Percentiles rank a stretch among this genome's conserved stretches.
These are phyloP conservation scores for Cossypha caffra DNA, from an alignment of 2,797 vertebrate genomes.

Conservation along the genomic window DNA sequence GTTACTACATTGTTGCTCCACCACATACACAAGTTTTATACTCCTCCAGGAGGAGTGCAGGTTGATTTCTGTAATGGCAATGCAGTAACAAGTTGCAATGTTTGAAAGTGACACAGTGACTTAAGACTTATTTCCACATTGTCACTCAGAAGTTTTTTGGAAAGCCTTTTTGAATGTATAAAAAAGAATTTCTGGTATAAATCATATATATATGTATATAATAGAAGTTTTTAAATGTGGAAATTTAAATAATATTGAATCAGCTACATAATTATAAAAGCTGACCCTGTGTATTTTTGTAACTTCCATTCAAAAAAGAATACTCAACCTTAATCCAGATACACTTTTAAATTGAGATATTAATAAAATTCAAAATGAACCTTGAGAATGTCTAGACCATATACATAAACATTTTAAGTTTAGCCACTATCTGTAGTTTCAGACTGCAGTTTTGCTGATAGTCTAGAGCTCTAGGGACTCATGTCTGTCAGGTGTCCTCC, in stretches of 20 bases:
- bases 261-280: background rate
- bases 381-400: background rate
- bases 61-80: background rate
- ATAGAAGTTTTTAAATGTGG: background rate
- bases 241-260: background rate
- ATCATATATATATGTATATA: background rate
- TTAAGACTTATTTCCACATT: background rate
- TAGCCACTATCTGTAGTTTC: background rate
- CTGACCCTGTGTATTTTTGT: background rate
- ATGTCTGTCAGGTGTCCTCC: background rate
- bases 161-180: background rate
- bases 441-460: background rate
- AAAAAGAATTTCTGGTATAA: background rate
- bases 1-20: background rate
- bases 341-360: background rate
- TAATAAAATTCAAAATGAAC: background rate
- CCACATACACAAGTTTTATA: background rate
- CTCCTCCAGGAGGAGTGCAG: background rate
- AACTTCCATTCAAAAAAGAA: background rate
- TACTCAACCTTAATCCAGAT: background rate
- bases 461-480: background rate
- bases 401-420: background rate
- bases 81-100: background rate
- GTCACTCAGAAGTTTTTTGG: background rate
- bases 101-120: background rate